Evolutionary conservation across 2,113 vertebrate species (phyloP).

Genomic region (Mesitornis unicolor): DNA sequence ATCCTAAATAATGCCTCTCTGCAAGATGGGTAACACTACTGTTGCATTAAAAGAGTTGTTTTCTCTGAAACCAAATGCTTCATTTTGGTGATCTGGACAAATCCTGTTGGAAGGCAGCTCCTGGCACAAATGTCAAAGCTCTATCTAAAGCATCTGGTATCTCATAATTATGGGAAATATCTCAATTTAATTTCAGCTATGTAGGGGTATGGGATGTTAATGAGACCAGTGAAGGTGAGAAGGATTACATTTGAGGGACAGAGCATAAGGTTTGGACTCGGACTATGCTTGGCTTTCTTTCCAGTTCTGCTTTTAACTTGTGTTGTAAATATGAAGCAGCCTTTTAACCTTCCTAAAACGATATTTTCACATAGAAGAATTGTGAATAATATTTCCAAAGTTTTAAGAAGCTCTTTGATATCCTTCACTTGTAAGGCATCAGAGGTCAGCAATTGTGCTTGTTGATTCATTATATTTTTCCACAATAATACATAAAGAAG

Average conservation of each 20-base stretch:
- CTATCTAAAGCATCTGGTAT: not conserved
- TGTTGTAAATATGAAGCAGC: not conserved
- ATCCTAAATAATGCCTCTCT: not conserved
- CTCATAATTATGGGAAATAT: not conserved
- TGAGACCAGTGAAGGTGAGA: not conserved
- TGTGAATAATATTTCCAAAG: not conserved
- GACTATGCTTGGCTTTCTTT: not conserved
- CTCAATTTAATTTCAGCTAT: not conserved
- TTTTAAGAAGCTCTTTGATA: not conserved
- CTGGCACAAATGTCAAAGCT: not conserved
- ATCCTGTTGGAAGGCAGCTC: not conserved
- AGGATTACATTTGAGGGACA: not conserved
- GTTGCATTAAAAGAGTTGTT: fast-evolving
- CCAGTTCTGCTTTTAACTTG: not conserved
- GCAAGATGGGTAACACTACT: fast-evolving
- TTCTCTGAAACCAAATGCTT: not conserved
- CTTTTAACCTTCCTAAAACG: not conserved
- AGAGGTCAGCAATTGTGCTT: not conserved
- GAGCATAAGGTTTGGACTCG: not conserved
- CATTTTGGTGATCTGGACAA: not conserved
- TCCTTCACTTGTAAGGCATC: not conserved
- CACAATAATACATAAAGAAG: not conserved
- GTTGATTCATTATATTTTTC: not conserved
- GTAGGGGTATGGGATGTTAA: not conserved
- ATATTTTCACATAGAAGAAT: not conserved